Evolutionary conservation across 2,113 vertebrate genomes (phyloP).

Genomic region (Leptobrachium ailaonicum): DNA sequence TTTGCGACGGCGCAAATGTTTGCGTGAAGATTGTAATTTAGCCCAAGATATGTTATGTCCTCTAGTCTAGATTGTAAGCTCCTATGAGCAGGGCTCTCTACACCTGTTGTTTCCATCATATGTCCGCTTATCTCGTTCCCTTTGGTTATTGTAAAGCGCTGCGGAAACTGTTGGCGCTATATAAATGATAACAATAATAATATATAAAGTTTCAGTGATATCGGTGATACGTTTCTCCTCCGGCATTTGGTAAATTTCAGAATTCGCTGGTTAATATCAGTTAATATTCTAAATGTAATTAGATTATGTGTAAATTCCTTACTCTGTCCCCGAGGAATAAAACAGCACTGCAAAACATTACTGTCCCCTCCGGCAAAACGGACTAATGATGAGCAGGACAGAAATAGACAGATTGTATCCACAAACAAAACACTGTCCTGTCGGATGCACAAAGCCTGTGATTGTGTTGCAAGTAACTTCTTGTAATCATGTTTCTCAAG

Average conservation of each 20-base stretch:
- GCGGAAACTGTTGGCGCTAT: too few relatives aligned
- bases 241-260: neutral
- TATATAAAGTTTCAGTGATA: too few relatives aligned
- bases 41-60: too few relatives aligned
- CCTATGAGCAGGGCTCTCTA: too few relatives aligned
- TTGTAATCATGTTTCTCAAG: neutral
- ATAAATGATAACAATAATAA: too few relatives aligned
- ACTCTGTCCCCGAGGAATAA: constrained; percentile 3
- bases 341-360: neutral
- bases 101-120: too few relatives aligned
- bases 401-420: constrained; percentile 7
- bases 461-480: neutral
- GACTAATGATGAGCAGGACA: constrained; percentile 7
- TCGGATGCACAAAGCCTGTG: neutral
- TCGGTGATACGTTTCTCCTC: too few relatives aligned
- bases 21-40: too few relatives aligned
- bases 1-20: too few relatives aligned
- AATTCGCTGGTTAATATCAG: neutral
- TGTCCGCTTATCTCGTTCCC: too few relatives aligned
- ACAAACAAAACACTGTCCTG: neutral
- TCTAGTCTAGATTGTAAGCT: too few relatives aligned
- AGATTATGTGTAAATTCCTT: constrained; percentile 28
- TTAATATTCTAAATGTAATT: constrained; percentile 10
- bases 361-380: constrained; percentile 7
- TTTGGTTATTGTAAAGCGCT: too few relatives aligned